Conservation (phyloP, 2,797 vertebrate species). For the Fundulus diaphanus region DNA sequence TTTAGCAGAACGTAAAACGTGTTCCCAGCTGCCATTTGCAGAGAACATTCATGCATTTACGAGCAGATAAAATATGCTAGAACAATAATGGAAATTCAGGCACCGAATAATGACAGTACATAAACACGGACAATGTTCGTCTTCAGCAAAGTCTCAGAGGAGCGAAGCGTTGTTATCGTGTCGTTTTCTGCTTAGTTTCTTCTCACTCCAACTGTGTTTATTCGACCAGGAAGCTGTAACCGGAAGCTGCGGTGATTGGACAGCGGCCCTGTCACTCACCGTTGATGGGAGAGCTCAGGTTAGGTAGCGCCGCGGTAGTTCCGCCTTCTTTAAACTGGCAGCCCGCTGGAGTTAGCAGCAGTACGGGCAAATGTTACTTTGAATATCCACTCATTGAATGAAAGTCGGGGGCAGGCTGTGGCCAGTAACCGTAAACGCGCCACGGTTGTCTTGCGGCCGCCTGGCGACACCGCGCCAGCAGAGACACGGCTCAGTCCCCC, state of each 20-base stretch:
- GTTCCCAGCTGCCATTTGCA: background rate
- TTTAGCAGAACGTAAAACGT: background rate
- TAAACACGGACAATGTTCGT: background rate
- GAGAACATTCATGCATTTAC: background rate
- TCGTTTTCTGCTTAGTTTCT: background rate
- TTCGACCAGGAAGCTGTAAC: background rate
- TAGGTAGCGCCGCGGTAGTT: constrained; percentile 49
- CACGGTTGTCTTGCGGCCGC: constrained; percentile 12
- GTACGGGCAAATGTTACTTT: constrained; percentile 18
- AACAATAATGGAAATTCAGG: background rate
- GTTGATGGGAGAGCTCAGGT: constrained; percentile 8
- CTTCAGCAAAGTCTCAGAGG: background rate
- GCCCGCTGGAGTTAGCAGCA: background rate
- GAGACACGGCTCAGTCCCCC: constrained; percentile 6
- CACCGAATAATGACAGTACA: background rate
- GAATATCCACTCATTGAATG: constrained; percentile 71
- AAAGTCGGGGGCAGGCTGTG: constrained; percentile 65
- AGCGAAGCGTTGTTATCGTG: background rate
- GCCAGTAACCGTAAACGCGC: constrained; percentile 21
- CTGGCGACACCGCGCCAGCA: constrained; percentile 1
- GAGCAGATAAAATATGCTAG: background rate
- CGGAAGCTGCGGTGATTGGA: constrained; percentile 41
- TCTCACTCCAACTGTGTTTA: background rate
- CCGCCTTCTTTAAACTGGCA: constrained; percentile 55
- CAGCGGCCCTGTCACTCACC: constrained; percentile 36